Percentiles rank a stretch among this genome's conserved stretches.
Evolutionary conservation across 2,797 vertebrate genomes (phyloP).

Genomic region (Sciaenops ocellatus): DNA sequence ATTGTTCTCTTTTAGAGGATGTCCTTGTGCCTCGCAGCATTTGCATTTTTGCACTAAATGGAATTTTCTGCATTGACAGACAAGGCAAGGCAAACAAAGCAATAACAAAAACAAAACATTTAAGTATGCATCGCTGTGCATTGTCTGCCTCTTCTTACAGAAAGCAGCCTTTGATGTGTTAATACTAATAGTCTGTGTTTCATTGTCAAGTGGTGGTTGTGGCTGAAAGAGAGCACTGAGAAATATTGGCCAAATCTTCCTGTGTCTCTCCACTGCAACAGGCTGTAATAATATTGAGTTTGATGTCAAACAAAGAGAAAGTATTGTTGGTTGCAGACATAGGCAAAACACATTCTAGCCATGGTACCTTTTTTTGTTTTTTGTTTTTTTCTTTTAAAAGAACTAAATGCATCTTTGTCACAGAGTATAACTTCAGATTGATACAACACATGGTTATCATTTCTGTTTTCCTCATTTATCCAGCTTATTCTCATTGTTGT

Average conservation of each 20-base stretch:
- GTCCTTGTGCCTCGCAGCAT: slow-evolving; percentile 87
- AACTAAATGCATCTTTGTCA: slow-evolving; percentile 5
- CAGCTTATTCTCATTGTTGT: slow-evolving; percentile 44
- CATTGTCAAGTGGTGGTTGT: slow-evolving; percentile 87
- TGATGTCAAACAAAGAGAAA: slow-evolving; percentile 42
- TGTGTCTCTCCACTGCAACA: slow-evolving; percentile 37
- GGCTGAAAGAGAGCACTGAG: slow-evolving; percentile 65
- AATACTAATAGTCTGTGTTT: slow-evolving; percentile 86
- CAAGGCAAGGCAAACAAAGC: slow-evolving; percentile 81
- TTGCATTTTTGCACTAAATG: slow-evolving; percentile 93
- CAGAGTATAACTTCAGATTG: not conserved
- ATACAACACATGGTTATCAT: slow-evolving; percentile 11
- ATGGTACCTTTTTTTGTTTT: not conserved
- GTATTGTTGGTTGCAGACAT: slow-evolving; percentile 28
- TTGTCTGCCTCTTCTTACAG: slow-evolving; percentile 81
- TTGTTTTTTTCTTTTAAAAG: not conserved
- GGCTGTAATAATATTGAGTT: slow-evolving; percentile 33
- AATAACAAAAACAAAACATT: slow-evolving; percentile 86
- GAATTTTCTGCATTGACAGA: slow-evolving; percentile 92
- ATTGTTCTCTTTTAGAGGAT: slow-evolving; percentile 89
- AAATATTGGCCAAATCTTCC: slow-evolving; percentile 61
- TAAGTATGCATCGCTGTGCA: slow-evolving; percentile 89
- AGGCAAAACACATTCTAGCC: slow-evolving; percentile 9
- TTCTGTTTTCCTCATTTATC: slow-evolving; percentile 11
- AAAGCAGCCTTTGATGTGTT: slow-evolving; percentile 94